Evolutionary conservation across 2,888 invertebrate species (phyloP), one percentile per base, ranked within the genome.

Genomic region (Acanthoscelides obtectus): DNA sequence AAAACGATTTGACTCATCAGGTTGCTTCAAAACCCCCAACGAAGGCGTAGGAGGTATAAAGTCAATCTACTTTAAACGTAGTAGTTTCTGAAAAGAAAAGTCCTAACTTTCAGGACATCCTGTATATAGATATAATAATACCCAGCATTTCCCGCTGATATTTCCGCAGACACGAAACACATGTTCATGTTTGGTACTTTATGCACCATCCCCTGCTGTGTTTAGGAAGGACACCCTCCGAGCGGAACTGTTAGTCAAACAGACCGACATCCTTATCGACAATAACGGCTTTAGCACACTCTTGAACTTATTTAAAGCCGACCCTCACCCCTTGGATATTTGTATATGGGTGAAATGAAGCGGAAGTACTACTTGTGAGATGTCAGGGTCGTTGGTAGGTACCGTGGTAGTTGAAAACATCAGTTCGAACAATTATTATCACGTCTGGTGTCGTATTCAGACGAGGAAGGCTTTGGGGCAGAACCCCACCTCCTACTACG

Each of bases 211-310:
- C 3, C 45, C 45, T 45, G 45, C 17, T 45, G 69, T 71, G 25
- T 68, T 71, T 71, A 70, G 71, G 71, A 71, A 73, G 72, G 72
- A 70, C 72, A 69, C 70, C 22, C 66, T 68, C 66, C 27, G 20
- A 20, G 17, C 8, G 5, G 8, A 45, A 45, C 45, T 45, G 45
- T 45, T 45, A 45, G 45, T 45, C 45, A 45, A 45, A 45, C 45
- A 45, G 3, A 45, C 45, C 71, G 68, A n/a, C n/a, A n/a, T 74
- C 70, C 72, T 75, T 75, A 73, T 75, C 72, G 73, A 72, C 72
- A 71, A 66, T 75, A 73, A 75, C 75, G 71, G 73, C 72, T 74
- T 75, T 74, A 75, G 75, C 75, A 75, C 73, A 70, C 75, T 71
- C 73, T 75, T 45, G 67, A 71, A 74, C 68, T 73, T 74, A 74